Evolutionary conservation across 2,888 invertebrate species (phyloP), one percentile per base, ranked within the genome.

Genomic region (Ectemnius lituratus): DNA sequence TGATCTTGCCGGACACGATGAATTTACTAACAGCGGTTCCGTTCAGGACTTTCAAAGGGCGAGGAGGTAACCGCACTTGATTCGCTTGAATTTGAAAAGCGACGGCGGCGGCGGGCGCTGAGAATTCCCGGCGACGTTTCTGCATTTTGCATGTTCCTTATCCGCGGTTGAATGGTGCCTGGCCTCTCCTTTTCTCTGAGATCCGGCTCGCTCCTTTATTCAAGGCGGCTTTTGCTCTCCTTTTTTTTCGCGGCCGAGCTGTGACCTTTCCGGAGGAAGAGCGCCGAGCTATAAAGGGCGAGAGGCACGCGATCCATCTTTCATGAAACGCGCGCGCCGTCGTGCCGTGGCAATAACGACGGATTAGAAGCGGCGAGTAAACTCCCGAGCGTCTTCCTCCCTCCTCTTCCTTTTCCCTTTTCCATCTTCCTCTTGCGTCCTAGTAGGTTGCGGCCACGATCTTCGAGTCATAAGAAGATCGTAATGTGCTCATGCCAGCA

Each of bases 241-340:
- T 16, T 14, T 16, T 52, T 52, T 13, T 77, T 78, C 77, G 73
- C 70, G 73, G 73, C 57, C 70, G 62, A 76, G 62, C 73, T 63
- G 62, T 57, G 70, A 70, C 70, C 78, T 66, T 77, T 76, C 14
- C 16, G 52, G 52, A 16, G 62, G 62, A 64, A 62, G 67, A 64
- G 69, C 70, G 73, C 80, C 82, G 37, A 37, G 37, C 80, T 81
- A 81, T 82, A 83, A 80, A 68, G 74, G 70, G 56, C 52, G 63
- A 14, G 52, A 67, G 73, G 70, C 70, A 75, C 75, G 77, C 77
- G 76, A 77, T 77, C 73, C 76, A 77, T 77, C 76, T 81, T 81
- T 85, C 84, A 86, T 85, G 84, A 86, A 85, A 83, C 80, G 83
- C 85, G 83, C 83, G 81, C 77, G 79, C 72, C 75, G 68, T 76